Evolutionary conservation across 2,797 vertebrate species (phyloP).

Genomic region (Macropus fuliginosus): DNA sequence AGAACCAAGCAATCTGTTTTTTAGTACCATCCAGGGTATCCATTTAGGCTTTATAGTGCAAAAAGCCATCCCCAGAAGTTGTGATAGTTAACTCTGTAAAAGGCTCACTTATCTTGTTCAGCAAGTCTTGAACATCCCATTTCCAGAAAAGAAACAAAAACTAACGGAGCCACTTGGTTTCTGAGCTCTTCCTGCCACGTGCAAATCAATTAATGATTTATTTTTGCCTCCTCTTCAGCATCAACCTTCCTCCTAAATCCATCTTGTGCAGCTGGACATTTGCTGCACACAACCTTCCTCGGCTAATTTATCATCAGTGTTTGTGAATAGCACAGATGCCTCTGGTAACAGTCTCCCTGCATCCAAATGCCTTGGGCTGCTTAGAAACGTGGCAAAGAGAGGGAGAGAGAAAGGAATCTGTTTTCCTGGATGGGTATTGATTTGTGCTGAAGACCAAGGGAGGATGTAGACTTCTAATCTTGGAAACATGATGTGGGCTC

Average conservation of each 20-base stretch:
- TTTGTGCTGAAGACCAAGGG: conserved; percentile 37
- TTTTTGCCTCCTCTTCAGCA: background rate
- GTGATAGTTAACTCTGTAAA: conserved; percentile 52
- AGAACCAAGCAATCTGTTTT: background rate
- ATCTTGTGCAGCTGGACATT: background rate
- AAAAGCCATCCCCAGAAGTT: conserved; percentile 43
- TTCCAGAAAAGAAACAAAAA: conserved; percentile 1
- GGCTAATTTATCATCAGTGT: background rate
- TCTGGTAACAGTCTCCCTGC: conserved; percentile 2
- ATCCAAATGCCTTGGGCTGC: conserved; percentile 34
- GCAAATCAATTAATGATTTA: conserved; percentile 8
- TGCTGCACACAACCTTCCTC: fast-evolving
- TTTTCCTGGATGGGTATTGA: conserved; percentile 39
- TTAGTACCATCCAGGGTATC: conserved; percentile 27
- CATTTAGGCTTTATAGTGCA: conserved; percentile 58
- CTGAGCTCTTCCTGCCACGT: background rate
- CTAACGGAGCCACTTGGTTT: conserved; percentile 4
- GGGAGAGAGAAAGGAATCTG: conserved; percentile 2
- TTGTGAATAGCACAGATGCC: background rate
- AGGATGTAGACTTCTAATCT: conserved; percentile 12
- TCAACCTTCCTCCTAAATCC: background rate
- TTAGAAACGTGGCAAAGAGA: conserved; percentile 27
- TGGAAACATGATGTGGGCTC: background rate
- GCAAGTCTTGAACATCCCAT: fast-evolving
- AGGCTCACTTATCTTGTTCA: conserved; percentile 35